A percentile compares a stretch with the other conserved stretches of the same genome.
phyloP scores from a whole-genome alignment of 2,888 invertebrate species.

The Gibbula magus region DNA sequence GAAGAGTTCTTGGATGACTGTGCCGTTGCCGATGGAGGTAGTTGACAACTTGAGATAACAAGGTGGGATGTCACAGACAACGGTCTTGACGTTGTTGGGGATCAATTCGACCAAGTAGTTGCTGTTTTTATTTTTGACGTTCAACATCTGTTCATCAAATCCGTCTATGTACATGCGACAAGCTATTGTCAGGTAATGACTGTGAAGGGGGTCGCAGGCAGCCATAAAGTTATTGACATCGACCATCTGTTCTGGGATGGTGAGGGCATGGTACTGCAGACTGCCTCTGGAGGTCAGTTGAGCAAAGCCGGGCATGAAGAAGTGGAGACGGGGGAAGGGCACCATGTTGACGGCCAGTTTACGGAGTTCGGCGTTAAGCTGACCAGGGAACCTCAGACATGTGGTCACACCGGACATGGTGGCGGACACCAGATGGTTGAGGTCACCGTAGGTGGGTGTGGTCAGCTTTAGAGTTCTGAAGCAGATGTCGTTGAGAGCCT shows the following conservation, averaged over 20 bases:
- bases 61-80: too few relatives aligned
- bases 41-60: too few relatives aligned
- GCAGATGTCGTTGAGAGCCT: conserved; percentile 14
- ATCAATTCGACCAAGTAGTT: too few relatives aligned
- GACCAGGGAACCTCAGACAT: conserved; percentile 35
- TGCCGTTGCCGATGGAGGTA: too few relatives aligned
- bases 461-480: too few relatives aligned
- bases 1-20: too few relatives aligned
- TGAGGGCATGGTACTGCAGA: conserved; percentile 2
- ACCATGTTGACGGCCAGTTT: conserved; percentile 40
- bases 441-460: conserved; percentile 37
- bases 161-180: too few relatives aligned
- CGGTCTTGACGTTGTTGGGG: too few relatives aligned
- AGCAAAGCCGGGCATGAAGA: conserved; percentile 87
- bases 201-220: too few relatives aligned
- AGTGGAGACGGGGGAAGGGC: conserved; percentile 80
- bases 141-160: too few relatives aligned
- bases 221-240: background rate
- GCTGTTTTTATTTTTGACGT: too few relatives aligned
- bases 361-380: conserved; percentile 45
- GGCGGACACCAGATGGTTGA: conserved; percentile 36
- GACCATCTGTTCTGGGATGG: conserved; percentile 51
- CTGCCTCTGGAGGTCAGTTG: background rate
- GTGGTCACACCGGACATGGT: conserved; percentile 37
- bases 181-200: too few relatives aligned